Conservation (phyloP, 2,113 vertebrate genomes). For the Leucopsar rothschildi region DNA sequence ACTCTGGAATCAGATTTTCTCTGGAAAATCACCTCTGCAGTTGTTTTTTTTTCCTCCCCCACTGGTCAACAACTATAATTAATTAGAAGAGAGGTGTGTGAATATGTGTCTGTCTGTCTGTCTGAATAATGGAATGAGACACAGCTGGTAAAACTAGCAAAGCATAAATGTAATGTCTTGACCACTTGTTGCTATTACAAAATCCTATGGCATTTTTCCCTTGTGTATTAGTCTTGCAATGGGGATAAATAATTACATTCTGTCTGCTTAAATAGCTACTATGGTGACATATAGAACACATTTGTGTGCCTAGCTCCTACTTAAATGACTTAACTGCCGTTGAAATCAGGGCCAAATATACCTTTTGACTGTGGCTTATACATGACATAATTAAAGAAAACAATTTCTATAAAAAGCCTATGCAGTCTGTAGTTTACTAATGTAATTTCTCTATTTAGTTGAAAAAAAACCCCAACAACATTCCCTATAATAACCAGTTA, state of each 20-base stretch:
- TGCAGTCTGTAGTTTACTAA: not conserved
- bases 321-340: not conserved
- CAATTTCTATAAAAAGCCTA: not conserved
- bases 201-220: conserved; percentile 35
- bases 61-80: not conserved
- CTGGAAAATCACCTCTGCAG: not conserved
- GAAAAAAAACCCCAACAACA: not conserved
- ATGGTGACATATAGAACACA: conserved; percentile 23
- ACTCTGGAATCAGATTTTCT: not conserved
- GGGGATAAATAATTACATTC: conserved; percentile 48
- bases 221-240: conserved; percentile 19
- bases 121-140: conserved; percentile 50
- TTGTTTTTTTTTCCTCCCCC: not conserved
- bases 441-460: not conserved
- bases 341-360: not conserved
- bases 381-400: not conserved
- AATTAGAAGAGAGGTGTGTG: conserved; percentile 22
- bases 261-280: conserved; percentile 33
- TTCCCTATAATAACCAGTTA: not conserved
- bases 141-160: conserved; percentile 56
- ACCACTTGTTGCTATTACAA: conserved; percentile 60
- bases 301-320: not conserved
- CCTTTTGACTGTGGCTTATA: not conserved
- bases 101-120: not conserved
- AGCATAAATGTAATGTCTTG: conserved; percentile 45